Conservation (phyloP, 2,113 vertebrate species). For the Ammodytes marinus region DNA sequence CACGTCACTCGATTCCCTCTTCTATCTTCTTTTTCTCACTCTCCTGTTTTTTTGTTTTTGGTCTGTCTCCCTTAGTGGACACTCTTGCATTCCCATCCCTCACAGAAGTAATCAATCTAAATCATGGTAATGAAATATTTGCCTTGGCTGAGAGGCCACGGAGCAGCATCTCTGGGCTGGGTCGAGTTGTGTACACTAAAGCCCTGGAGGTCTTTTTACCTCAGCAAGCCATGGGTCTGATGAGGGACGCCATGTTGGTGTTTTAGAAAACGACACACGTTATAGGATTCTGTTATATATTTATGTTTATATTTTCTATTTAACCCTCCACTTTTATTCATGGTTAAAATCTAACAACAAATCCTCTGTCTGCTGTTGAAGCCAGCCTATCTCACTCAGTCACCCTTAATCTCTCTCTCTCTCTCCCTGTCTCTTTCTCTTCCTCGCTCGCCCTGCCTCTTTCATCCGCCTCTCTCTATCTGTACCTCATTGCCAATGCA, state of each 20-base stretch:
- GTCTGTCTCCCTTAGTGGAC: conserved; percentile 30
- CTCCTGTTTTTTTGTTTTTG: conserved; percentile 17
- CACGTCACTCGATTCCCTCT: conserved; percentile 60
- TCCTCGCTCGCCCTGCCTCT: conserved; percentile 34
- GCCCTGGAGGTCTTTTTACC: conserved; percentile 28
- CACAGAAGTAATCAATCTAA: conserved; percentile 68
- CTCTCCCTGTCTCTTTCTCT: conserved; percentile 15
- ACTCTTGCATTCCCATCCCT: conserved; percentile 37
- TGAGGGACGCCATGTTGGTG: not conserved
- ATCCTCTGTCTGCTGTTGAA: conserved; percentile 60
- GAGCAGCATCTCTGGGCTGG: conserved; percentile 36
- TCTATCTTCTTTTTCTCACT: conserved; percentile 64
- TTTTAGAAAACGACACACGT: conserved; percentile 44
- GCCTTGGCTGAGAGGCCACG: conserved; percentile 29
- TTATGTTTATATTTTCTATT: conserved; percentile 63
- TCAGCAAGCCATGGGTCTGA: not conserved
- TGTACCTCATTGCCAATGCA: conserved; percentile 93
- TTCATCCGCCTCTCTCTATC: conserved; percentile 64
- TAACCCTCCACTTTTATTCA: conserved; percentile 69
- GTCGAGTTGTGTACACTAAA: conserved; percentile 20
- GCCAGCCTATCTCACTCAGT: conserved; percentile 47
- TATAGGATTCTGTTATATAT: conserved; percentile 37
- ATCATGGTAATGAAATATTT: conserved; percentile 67
- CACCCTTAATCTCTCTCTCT: conserved; percentile 20
- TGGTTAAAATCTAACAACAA: conserved; percentile 56